Percentiles rank a stretch among this genome's conserved stretches.
Conservation (phyloP, 1,140 invertebrate species). For the Platorchestia sp. region DNA sequence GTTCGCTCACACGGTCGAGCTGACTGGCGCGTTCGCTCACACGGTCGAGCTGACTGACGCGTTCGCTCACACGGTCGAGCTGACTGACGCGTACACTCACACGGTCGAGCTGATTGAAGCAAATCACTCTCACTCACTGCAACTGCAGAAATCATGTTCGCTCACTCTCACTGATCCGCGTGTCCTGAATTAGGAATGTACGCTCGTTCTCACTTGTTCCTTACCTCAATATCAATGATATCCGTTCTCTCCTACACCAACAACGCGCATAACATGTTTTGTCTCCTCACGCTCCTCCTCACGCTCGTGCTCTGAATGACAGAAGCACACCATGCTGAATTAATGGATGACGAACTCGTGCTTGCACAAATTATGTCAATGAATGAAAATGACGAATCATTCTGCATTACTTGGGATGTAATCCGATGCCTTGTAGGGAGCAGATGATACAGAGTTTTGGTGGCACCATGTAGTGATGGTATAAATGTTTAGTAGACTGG, state of each 20-base stretch:
- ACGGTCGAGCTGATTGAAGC: neutral
- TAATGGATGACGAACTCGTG: neutral
- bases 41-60: neutral
- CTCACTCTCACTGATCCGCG: neutral
- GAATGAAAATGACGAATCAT: neutral
- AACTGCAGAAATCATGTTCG: neutral
- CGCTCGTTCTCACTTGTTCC: no score
- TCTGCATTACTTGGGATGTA: neutral
- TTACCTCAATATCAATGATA: no score
- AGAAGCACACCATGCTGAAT: neutral
- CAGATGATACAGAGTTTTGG: neutral
- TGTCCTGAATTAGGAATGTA: neutral
- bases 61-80: neutral
- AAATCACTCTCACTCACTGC: no score
- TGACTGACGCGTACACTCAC: neutral
- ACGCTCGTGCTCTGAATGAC: neutral
- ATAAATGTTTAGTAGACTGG: neutral
- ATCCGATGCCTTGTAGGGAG: neutral
- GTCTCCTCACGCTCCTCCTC: neutral
- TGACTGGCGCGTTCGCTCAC: neutral
- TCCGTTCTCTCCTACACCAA: no score
- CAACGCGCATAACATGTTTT: no score
- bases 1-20: neutral
- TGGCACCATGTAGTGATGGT: neutral
- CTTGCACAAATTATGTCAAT: neutral